Evolutionary conservation across 2,888 invertebrate species (phyloP), one percentile per base, ranked within the genome.

Genomic region (Tachina lurida): DNA sequence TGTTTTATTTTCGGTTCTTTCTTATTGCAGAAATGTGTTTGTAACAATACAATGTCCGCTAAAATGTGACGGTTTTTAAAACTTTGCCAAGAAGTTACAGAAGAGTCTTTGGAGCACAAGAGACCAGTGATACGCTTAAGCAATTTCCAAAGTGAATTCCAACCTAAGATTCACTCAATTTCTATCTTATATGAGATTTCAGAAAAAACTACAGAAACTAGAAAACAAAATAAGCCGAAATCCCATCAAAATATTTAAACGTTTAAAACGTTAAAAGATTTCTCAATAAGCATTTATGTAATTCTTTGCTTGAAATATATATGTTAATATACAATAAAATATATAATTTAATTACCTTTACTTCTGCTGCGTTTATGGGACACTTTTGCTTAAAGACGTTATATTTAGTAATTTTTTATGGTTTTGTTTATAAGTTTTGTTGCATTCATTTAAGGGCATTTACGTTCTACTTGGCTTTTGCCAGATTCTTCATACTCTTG

Each of bases 401-500:
- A 67, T 67, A 58, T 47, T 31, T 49, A n/a, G 19, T n/a, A 49
- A 31, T 17, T 43, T 67, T 15, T n/a, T 49, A 22, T n/a, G 17
- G 19, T 0, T 77, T 76, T 22, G 10, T 17, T 68, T 39, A 31
- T 71, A 17, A 43, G 3, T 39, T 58, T 56, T 65, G 39, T 31
- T 31, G 31, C 31, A 13, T 77, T 31, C 49, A 88, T 84, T 93
- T 95, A 97, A 78, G 97, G 97, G 89, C 97, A 97, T 93, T 99
- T 99, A 90, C 99, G 95, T 91, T 99, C 99, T 60, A 99, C 97
- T 93, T 99, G 98, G 54, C 96, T 95, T 91, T 98, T 99, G 39
- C 99, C 99, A 0, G 97, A 97, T 91, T 99, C 99, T 90, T 99
- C 99, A 92, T 99, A 99, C 93, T 99, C 99, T 92, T 99, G 98